Base-by-base conservation (phyloP, 2,113 vertebrate genomes). In the Accipiter virgatus region DNA sequence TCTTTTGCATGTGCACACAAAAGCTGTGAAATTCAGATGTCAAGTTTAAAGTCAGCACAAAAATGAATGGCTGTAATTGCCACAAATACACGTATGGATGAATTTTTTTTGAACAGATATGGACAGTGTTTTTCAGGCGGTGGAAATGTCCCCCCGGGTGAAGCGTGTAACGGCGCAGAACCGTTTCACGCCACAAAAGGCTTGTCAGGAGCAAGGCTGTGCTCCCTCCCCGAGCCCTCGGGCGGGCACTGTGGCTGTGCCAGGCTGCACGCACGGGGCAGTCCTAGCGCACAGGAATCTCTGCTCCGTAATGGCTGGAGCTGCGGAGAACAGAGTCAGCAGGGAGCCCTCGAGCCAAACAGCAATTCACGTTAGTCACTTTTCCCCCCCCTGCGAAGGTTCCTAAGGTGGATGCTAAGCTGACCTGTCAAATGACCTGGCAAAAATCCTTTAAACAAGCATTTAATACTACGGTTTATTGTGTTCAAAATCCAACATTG, bases 161-260 rank as follows among this genome's bases (percentile, higher is more conserved):
- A 40, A 63, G 32, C 0, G 0, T 22, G 48, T 55, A 55, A 38
- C 0, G 0, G 20, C 19, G 16, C 48, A 40, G 70, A 81, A 75
- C 10, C 1, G 0, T 38, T 79, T 59, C 47, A 40, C 0, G 8
- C 13, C 19, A 58, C 59, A 53, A 40, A 81, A 87, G 15, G 17
- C 42, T 84, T 58, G 22, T 1, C 63, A 84, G 59, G 45, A 91
- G 36, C 4, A 7, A 70, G 38, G 20, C 55, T 12, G 15, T 15
- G 50, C 59, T 93, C 21, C 45, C 23, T 42, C 27, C 47, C 50
- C 0, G 1, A 27, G 66, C 31, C 45, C 55, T 81, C 1, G 3
- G 48, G 40, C 0, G 0, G 26, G 3, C 56, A 21, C 27, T 9
- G 40, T 18, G 58, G 47, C 71, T n/a, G 23, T 61, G 58, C 62